Conservation (phyloP, 23 tunicate genomes). For the Corella eumyota region DNA sequence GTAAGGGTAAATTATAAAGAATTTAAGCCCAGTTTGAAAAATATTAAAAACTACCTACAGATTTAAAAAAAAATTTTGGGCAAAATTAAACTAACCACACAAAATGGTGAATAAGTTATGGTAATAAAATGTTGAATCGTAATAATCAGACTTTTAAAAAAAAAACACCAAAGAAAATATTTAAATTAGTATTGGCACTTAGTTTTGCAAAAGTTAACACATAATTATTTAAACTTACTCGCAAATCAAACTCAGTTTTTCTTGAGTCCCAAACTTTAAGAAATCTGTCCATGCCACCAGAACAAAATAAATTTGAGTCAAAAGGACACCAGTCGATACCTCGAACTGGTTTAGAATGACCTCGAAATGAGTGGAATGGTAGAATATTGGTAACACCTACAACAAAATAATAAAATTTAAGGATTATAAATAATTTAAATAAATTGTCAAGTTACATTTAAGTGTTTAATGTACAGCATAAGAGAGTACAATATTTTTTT, state of each 20-base stretch:
- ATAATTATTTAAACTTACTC: constrained; percentile 23
- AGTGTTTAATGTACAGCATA: background rate
- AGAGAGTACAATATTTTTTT: background rate
- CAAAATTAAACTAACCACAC: no score
- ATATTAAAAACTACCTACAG: no score
- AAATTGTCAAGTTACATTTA: background rate
- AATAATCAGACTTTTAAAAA: no score
- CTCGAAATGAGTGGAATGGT: constrained; percentile 55
- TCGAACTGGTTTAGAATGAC: constrained; percentile 42
- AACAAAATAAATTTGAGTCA: constrained; percentile 24
- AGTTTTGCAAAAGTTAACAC: no score
- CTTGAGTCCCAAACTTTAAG: constrained; percentile 54
- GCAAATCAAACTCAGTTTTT: constrained; percentile 22
- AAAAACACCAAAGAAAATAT: no score
- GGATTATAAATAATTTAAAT: no score
- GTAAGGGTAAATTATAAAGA: no score
- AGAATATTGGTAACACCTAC: constrained; percentile 2
- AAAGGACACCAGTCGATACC: constrained; percentile 71
- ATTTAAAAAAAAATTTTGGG: no score
- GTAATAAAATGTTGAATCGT: no score
- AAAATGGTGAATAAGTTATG: no score
- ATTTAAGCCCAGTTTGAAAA: no score
- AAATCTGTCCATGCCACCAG: constrained; percentile 45
- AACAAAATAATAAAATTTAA: background rate
- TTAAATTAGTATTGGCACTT: no score